phyloP scores from a whole-genome alignment of 2,797 vertebrate genomes.

The Leptoclinus maculatus region DNA sequence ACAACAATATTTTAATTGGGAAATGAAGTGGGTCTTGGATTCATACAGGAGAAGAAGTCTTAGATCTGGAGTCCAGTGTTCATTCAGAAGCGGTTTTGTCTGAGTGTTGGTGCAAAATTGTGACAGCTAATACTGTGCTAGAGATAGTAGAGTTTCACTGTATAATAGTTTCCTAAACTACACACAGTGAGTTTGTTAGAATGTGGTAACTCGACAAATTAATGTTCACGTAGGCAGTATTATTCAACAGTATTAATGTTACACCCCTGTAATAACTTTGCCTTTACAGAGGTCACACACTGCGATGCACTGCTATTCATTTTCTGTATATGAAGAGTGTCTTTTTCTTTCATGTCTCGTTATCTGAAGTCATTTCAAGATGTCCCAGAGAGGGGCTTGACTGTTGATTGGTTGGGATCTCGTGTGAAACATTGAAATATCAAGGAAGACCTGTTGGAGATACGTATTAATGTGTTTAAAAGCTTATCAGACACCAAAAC shows the following conservation, averaged over 20 bases:
- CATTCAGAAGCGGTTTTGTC: not conserved
- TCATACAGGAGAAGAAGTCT: not conserved
- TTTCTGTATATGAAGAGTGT: not conserved
- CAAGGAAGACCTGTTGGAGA: too few relatives aligned
- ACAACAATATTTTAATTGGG: conserved; percentile 2
- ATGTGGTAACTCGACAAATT: not conserved
- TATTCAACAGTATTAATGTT: not conserved
- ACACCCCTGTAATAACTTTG: not conserved
- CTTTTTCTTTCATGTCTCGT: not conserved
- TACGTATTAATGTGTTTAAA: not conserved
- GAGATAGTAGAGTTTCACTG: not conserved
- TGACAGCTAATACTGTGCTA: not conserved
- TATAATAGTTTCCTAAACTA: not conserved
- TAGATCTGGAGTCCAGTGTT: not conserved
- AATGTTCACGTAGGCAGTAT: not conserved
- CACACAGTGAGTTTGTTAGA: not conserved
- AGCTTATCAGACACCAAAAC: not conserved
- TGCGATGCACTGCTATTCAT: not conserved
- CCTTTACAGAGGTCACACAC: not conserved
- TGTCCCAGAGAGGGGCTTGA: not conserved
- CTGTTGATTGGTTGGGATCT: too few relatives aligned
- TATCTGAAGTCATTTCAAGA: not conserved
- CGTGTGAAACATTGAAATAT: not conserved
- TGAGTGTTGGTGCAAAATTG: not conserved
- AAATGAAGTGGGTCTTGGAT: not conserved